Conservation (phyloP, 2,888 invertebrate genomes). For the Encarsia formosa region DNA sequence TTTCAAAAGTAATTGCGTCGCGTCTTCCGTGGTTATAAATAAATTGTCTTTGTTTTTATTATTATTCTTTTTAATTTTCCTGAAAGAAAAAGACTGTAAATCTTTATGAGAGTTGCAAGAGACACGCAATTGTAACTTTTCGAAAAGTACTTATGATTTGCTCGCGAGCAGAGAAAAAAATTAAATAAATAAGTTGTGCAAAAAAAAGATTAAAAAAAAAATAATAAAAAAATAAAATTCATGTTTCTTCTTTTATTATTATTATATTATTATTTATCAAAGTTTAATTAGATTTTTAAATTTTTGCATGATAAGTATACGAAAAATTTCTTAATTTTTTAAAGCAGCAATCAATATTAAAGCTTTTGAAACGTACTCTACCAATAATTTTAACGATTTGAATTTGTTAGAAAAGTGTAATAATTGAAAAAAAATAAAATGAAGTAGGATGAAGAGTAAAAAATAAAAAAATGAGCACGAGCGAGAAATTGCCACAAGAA, state of each 20-base stretch:
- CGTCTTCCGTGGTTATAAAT: slow-evolving; percentile 25
- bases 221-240: slow-evolving; percentile 1
- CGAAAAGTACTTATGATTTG: slow-evolving; percentile 26
- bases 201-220: slow-evolving; percentile 5
- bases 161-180: no score
- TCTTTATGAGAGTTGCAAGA: slow-evolving; percentile 18
- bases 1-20: slow-evolving; percentile 13
- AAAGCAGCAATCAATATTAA: background rate
- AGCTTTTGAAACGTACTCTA: background rate
- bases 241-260: background rate
- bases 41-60: slow-evolving; percentile 20
- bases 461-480: slow-evolving; percentile 8
- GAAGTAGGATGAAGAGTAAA: background rate
- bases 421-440: slow-evolving; percentile 1
- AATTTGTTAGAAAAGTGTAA: slow-evolving; percentile 9
- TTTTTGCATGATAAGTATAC: slow-evolving; percentile 16
- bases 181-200: no score
- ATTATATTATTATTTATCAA: slow-evolving; percentile 9
- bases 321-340: slow-evolving; percentile 11
- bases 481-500: slow-evolving; percentile 43
- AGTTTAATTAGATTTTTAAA: slow-evolving; percentile 4
- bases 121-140: slow-evolving; percentile 16
- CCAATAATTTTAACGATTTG: slow-evolving; percentile 9
- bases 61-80: slow-evolving; percentile 20
- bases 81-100: slow-evolving; percentile 23